phyloP scores from a whole-genome alignment of 2,113 vertebrate genomes.

The Dinomys branickii region DNA sequence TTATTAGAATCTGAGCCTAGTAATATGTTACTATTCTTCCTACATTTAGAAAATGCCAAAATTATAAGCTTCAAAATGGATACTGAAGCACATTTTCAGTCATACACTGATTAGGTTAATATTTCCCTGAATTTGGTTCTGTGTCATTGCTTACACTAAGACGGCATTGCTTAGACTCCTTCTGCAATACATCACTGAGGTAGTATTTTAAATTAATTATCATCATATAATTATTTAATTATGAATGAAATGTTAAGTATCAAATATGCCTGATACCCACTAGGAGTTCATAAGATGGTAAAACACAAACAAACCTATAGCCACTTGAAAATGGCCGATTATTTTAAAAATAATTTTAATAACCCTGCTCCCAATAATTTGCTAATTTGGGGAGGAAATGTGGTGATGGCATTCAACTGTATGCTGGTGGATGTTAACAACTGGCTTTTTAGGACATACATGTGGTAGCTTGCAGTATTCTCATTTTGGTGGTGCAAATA shows the following conservation, averaged over 20 bases:
- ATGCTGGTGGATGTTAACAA: not conserved
- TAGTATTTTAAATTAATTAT: not conserved
- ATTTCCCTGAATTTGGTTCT: slow-evolving; percentile 51
- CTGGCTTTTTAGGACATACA: not conserved
- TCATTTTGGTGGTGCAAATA: not conserved
- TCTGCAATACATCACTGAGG: not conserved
- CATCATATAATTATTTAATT: slow-evolving; percentile 57
- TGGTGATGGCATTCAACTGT: not conserved
- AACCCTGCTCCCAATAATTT: not conserved
- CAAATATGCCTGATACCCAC: not conserved
- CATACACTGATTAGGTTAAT: slow-evolving; percentile 33
- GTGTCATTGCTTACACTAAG: not conserved
- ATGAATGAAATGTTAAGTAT: slow-evolving; percentile 61
- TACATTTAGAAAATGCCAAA: slow-evolving; percentile 42
- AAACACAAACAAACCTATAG: not conserved
- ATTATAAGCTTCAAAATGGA: slow-evolving; percentile 68
- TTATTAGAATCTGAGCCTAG: slow-evolving; percentile 51
- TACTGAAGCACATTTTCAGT: slow-evolving; percentile 54
- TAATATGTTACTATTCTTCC: slow-evolving; percentile 13
- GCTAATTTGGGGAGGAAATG: not conserved
- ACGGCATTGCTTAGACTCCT: not conserved
- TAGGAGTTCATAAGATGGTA: not conserved
- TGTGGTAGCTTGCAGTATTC: not conserved
- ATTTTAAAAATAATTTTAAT: not conserved
- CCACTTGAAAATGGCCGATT: not conserved